These are phyloP conservation scores for Drosophila nannoptera DNA, from an alignment of 1,140 invertebrate genomes.

Conservation along the genomic window DNA sequence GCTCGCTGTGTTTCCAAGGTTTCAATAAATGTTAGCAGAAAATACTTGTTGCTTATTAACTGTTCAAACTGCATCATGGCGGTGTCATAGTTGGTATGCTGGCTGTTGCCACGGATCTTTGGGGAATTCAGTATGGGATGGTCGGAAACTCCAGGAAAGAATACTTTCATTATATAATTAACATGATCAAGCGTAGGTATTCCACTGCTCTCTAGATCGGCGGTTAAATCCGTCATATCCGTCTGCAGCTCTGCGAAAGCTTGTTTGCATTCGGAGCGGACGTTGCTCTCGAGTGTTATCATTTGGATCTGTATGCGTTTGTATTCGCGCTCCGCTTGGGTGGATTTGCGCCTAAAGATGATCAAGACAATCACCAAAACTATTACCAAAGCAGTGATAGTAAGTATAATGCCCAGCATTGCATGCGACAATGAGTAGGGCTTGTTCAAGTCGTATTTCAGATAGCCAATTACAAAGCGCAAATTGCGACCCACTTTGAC, in stretches of 20 bases:
- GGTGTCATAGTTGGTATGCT: conserved; percentile 92
- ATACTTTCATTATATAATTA: conserved; percentile 98
- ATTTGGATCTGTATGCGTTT: conserved; percentile 99
- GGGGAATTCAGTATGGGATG: conserved; percentile 94
- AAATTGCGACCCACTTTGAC: conserved; percentile 93
- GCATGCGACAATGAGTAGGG: conserved; percentile 92
- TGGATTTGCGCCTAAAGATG: conserved; percentile 94
- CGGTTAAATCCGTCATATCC: conserved; percentile 98
- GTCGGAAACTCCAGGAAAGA: conserved; percentile 96
- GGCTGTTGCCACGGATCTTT: conserved; percentile 83
- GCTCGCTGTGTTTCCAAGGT: conserved; percentile 94
- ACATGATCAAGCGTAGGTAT: conserved; percentile 97
- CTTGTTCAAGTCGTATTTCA: conserved; percentile 93
- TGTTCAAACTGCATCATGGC: conserved; percentile 97
- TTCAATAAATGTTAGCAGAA: conserved; percentile 95
- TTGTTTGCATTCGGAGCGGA: conserved; percentile 98
- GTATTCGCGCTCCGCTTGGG: conserved; percentile 96
- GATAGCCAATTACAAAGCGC: conserved; percentile 91
- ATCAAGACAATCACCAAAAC: conserved; percentile 92
- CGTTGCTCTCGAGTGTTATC: conserved; percentile 99
- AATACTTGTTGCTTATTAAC: conserved; percentile 94
- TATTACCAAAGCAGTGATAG: conserved; percentile 89
- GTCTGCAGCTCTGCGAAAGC: conserved; percentile 99
- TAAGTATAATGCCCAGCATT: conserved; percentile 90
- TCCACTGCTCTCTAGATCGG: conserved; percentile 95